A percentile compares a stretch with the other conserved stretches of the same genome.
Evolutionary conservation across 2,888 invertebrate species (phyloP).

Genomic region (Crepidodera aurea): DNA sequence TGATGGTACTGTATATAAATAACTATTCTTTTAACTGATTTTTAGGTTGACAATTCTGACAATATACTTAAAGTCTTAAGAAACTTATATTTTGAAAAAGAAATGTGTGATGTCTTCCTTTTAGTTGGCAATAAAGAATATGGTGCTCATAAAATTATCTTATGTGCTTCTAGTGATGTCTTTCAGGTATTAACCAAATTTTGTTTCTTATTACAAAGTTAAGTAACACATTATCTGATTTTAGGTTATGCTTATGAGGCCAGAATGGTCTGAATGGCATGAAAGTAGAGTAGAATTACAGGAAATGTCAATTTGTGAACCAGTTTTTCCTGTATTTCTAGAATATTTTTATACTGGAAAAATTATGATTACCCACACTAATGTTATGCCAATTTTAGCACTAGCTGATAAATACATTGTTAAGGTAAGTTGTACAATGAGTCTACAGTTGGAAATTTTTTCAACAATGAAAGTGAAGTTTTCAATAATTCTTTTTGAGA

Average conservation of each 20-base stretch:
- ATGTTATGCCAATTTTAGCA: slow-evolving; percentile 86
- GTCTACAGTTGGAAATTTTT: not conserved
- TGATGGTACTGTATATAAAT: too few species aligned
- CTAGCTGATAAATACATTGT: slow-evolving; percentile 96
- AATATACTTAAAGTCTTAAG: slow-evolving; percentile 84
- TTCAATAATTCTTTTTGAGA: too few species aligned
- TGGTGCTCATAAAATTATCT: slow-evolving; percentile 88
- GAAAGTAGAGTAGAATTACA: slow-evolving; percentile 84
- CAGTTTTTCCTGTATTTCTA: slow-evolving; percentile 88
- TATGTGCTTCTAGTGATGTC: slow-evolving; percentile 94
- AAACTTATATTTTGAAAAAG: slow-evolving; percentile 81
- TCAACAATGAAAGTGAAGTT: not conserved
- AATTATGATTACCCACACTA: slow-evolving; percentile 82
- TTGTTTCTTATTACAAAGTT: too few species aligned
- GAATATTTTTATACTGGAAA: slow-evolving; percentile 90
- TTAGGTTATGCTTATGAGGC: slow-evolving; percentile 93
- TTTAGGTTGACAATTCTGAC: slow-evolving; percentile 84
- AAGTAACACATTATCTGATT: slow-evolving; percentile 19
- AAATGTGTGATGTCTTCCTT: slow-evolving; percentile 89
- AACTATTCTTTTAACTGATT: too few species aligned
- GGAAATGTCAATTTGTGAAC: slow-evolving; percentile 84
- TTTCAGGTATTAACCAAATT: slow-evolving; percentile 87
- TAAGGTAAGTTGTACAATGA: slow-evolving; percentile 69
- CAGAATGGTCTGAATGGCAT: slow-evolving; percentile 91
- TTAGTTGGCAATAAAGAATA: slow-evolving; percentile 84